phyloP scores from a whole-genome alignment of 2,888 invertebrate genomes.

The Hydrotaea cyrtoneurina region DNA sequence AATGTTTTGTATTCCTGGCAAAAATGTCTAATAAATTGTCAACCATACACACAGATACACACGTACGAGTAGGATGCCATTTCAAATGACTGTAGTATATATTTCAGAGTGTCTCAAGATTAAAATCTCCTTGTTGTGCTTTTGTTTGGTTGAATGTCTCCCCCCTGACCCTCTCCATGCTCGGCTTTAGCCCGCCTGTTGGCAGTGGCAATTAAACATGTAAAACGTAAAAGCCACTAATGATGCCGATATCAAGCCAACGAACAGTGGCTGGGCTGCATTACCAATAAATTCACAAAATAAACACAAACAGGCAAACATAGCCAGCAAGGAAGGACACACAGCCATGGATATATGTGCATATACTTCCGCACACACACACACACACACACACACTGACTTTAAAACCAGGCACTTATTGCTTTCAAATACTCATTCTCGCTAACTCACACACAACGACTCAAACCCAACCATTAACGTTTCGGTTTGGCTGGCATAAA shows the following conservation, averaged over 20 bases:
- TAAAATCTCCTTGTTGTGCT: slow-evolving; percentile 70
- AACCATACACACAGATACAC: not conserved
- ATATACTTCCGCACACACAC: slow-evolving; percentile 12
- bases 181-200: not conserved
- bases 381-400: slow-evolving; percentile 20
- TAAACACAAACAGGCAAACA: slow-evolving; percentile 18
- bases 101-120: slow-evolving; percentile 67
- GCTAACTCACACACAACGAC: slow-evolving; percentile 28
- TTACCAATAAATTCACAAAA: slow-evolving; percentile 37
- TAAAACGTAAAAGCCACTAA: slow-evolving; percentile 63
- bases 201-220: slow-evolving; percentile 65
- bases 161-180: not conserved
- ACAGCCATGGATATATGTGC: not conserved
- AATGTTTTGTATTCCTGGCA: not conserved
- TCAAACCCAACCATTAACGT: slow-evolving; percentile 59
- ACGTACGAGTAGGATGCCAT: not conserved
- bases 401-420: slow-evolving; percentile 10
- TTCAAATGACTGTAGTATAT: not conserved
- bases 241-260: slow-evolving; percentile 58
- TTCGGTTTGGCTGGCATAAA: slow-evolving; percentile 53
- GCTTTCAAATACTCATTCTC: slow-evolving; percentile 19
- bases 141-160: slow-evolving; percentile 23
- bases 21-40: not conserved
- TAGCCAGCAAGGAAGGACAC: not conserved
- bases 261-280: slow-evolving; percentile 43